Evolutionary conservation across 30 jellyfish, hydroid and myxozoan genomes (phyloP).

Genomic region (Nemopilema nomurai): DNA sequence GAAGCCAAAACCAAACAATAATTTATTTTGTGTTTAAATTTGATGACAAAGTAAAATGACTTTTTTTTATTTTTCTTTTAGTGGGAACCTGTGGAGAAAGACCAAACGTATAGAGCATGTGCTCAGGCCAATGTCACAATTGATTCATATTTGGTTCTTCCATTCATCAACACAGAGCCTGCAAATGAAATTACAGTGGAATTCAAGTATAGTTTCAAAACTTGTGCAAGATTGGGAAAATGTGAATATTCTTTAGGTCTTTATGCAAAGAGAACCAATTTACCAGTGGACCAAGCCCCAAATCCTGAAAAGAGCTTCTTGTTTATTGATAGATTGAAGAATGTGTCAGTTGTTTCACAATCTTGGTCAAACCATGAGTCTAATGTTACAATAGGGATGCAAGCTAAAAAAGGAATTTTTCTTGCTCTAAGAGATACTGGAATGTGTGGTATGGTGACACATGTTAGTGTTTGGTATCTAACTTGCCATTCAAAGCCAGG

Average conservation of each 20-base stretch:
- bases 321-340: conserved; percentile 6
- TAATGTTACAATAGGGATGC: conserved; percentile 2
- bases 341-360: not conserved
- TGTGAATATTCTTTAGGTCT: conserved; percentile 9
- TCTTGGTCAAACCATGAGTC: not conserved
- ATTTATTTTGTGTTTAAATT: no score
- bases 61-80: not conserved
- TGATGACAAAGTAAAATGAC: no score
- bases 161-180: not conserved
- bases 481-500: conserved; percentile 64
- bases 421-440: conserved; percentile 52
- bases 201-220: not conserved
- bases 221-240: not conserved
- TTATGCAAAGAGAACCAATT: not conserved
- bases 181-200: conserved; percentile 19
- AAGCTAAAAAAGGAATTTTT: conserved; percentile 17
- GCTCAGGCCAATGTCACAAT: not conserved
- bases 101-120: not conserved
- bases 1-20: no score
- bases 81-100: not conserved
- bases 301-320: not conserved
- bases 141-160: conserved; percentile 21
- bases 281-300: not conserved
- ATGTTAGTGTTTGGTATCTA: conserved; percentile 4
- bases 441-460: conserved; percentile 19